phyloP scores from a whole-genome alignment of 2,113 vertebrate genomes.

The Odobenus rosmarus region DNA sequence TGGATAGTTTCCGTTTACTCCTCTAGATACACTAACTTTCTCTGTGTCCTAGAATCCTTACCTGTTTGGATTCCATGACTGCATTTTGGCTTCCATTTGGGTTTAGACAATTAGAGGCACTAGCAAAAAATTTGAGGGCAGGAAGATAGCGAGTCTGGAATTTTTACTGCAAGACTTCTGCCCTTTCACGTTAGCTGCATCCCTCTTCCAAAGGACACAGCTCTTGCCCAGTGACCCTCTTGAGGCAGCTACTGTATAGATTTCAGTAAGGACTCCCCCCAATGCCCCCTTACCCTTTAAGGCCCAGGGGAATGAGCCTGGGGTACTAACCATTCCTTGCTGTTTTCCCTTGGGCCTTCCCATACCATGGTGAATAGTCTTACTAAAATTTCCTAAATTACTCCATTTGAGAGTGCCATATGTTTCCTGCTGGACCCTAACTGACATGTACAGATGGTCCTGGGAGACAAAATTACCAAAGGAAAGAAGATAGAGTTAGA shows the following conservation, averaged over 20 bases:
- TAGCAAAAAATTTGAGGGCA: background rate
- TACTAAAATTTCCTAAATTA: constrained; percentile 25
- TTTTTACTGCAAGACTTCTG: background rate
- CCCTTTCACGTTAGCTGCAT: background rate
- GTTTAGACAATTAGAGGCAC: background rate
- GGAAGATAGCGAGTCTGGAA: background rate
- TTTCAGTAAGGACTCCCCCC: background rate
- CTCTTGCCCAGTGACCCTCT: background rate
- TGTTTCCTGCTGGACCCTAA: background rate
- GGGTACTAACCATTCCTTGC: background rate
- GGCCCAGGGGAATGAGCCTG: background rate
- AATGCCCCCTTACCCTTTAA: background rate
- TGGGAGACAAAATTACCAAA: constrained; percentile 19
- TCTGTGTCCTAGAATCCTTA: background rate
- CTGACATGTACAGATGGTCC: background rate
- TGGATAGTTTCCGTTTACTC: background rate
- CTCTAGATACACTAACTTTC: background rate
- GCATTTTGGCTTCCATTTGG: background rate
- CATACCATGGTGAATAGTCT: background rate
- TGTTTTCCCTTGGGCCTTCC: background rate
- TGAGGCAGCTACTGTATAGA: background rate
- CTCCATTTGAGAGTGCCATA: background rate
- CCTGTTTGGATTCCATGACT: background rate
- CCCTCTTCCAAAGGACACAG: background rate
- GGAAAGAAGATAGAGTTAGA: background rate